Evolutionary conservation across 2,888 invertebrate species (phyloP).

Genomic region (Dicyrtoma fusca): DNA sequence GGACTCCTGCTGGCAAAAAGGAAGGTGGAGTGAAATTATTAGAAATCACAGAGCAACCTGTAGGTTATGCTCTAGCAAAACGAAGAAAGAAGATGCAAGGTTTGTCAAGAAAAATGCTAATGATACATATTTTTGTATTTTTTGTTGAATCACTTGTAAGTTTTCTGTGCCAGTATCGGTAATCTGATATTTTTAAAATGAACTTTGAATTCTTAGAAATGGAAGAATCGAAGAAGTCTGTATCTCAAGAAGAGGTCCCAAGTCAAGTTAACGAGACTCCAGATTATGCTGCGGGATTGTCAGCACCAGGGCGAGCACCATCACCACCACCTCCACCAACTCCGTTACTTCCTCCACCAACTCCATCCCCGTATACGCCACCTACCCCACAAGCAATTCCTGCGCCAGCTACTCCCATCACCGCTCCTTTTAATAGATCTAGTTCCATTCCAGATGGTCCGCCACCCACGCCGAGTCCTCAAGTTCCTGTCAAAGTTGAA

Average conservation of each 20-base stretch:
- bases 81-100: conserved; percentile 82
- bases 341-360: conserved; percentile 50
- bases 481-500: conserved; percentile 26
- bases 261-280: conserved; percentile 65
- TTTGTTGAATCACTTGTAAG: too few relatives aligned
- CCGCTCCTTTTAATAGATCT: conserved; percentile 10
- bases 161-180: too few relatives aligned
- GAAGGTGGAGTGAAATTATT: conserved; percentile 93
- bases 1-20: conserved; percentile 72
- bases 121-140: neutral
- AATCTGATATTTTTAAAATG: too few relatives aligned
- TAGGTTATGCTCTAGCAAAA: conserved; percentile 81
- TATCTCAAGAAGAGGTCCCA: conserved; percentile 57
- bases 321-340: conserved; percentile 58
- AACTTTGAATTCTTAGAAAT: conserved; percentile 37
- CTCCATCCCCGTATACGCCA: conserved; percentile 44
- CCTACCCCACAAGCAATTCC: conserved; percentile 52
- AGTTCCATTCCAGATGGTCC: conserved; percentile 44
- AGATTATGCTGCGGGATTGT: conserved; percentile 80
- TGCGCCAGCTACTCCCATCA: conserved; percentile 10
- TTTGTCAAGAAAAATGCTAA: conserved; percentile 59
- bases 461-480: conserved; percentile 50
- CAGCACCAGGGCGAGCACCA: conserved; percentile 65
- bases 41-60: conserved; percentile 90
- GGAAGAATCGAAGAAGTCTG: conserved; percentile 60